These are phyloP conservation scores for Amazona vittata DNA, from an alignment of 2,113 vertebrate species.

Conservation along the genomic window DNA sequence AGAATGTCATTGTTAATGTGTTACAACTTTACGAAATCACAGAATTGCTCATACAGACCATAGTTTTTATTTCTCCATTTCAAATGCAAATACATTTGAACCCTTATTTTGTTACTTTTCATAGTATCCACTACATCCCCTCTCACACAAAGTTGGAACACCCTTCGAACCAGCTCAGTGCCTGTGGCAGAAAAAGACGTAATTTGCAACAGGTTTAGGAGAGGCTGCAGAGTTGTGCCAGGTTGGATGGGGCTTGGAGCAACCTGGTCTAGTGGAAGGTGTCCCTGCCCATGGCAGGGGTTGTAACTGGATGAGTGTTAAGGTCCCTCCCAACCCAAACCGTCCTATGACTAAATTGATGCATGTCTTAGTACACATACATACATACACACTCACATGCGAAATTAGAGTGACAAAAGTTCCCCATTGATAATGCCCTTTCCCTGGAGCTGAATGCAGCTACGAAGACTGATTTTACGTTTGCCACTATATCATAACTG, in stretches of 20 bases:
- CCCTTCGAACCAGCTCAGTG: neutral
- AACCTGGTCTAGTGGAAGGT: neutral
- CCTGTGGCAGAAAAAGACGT: neutral
- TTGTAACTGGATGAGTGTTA: neutral
- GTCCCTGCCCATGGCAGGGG: neutral
- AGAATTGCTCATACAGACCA: neutral
- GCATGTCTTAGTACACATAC: neutral
- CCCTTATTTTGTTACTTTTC: neutral
- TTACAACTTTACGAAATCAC: neutral
- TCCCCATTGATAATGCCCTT: neutral
- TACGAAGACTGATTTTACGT: neutral
- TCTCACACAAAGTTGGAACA: neutral
- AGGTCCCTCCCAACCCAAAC: neutral
- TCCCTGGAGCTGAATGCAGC: neutral
- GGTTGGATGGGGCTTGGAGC: neutral
- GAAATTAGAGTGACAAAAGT: neutral
- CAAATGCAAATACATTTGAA: neutral
- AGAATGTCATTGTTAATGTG: neutral
- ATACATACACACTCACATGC: fast-evolving
- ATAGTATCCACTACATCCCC: neutral
- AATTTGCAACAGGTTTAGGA: neutral
- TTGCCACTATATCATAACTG: neutral
- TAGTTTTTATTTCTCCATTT: neutral
- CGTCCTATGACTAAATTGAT: neutral
- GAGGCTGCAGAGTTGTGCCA: neutral